These are phyloP conservation scores for Glareola pratincola DNA, from an alignment of 2,113 vertebrate genomes.

Conservation along the genomic window DNA sequence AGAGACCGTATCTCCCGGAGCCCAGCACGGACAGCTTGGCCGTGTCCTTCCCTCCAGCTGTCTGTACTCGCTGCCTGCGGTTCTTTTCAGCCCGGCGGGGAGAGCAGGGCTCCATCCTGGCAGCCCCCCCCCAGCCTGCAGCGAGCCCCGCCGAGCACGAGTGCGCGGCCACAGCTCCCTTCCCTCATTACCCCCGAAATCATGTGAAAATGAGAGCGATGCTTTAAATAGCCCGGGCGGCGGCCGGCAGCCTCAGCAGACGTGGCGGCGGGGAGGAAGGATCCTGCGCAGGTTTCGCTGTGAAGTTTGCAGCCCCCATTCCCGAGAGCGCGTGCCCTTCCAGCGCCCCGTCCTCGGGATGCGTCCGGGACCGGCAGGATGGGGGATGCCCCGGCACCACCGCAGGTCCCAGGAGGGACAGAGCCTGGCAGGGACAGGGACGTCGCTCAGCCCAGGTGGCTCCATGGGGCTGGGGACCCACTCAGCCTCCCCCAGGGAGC, in stretches of 20 bases:
- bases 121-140: neutral
- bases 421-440: neutral
- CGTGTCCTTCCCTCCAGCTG: neutral
- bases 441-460: neutral
- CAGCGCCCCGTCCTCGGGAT: neutral
- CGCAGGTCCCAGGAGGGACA: neutral
- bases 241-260: neutral
- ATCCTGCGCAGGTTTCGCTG: neutral
- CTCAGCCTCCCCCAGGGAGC: neutral
- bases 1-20: neutral
- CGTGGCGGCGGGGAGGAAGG: neutral
- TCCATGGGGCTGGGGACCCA: neutral
- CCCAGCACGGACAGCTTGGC: neutral
- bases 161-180: neutral
- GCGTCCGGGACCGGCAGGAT: neutral
- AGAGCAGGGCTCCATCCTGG: neutral
- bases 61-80: neutral
- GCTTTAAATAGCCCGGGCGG: neutral
- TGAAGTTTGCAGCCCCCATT: neutral
- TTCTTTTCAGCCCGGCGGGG: fast-evolving
- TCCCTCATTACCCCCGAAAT: neutral
- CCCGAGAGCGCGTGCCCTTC: neutral
- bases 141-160: neutral
- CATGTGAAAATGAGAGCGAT: slow-evolving; percentile 10
- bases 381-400: neutral